These are phyloP conservation scores for Hoplodrina ambigua DNA, from an alignment of 2,888 invertebrate genomes.

Conservation along the genomic window DNA sequence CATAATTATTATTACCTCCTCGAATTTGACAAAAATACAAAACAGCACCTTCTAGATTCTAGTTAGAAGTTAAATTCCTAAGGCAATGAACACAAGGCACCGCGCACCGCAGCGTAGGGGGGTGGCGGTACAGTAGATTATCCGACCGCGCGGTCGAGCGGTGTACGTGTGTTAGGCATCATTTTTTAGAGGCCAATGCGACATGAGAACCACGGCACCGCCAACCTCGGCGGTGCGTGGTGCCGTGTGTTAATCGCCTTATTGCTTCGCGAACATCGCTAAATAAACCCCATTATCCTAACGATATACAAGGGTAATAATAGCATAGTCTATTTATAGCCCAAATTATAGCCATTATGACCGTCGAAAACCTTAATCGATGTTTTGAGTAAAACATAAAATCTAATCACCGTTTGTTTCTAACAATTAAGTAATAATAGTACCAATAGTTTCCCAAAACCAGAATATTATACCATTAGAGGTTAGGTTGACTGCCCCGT, in stretches of 20 bases:
- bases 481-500: background rate
- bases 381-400: constrained; percentile 46
- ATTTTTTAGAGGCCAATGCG: too few species aligned
- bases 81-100: too few species aligned
- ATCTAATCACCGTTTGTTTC: constrained; percentile 20
- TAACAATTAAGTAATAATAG: constrained; percentile 23
- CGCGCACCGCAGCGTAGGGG: too few species aligned
- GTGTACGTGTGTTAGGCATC: too few species aligned
- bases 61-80: background rate
- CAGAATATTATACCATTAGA: constrained; percentile 22
- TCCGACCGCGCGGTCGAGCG: too few species aligned
- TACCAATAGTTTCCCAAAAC: background rate
- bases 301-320: constrained; percentile 5
- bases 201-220: too few species aligned
- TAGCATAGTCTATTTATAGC: constrained; percentile 23
- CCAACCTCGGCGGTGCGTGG: too few species aligned
- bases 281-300: constrained; percentile 9
- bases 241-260: too few species aligned
- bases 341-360: constrained; percentile 24
- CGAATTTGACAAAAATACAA: too few species aligned
- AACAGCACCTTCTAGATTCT: too few species aligned
- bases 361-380: constrained; percentile 36
- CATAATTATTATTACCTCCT: too few species aligned
- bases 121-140: too few species aligned
- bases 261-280: background rate